phyloP scores from a whole-genome alignment of 2,113 vertebrate genomes.

The Asarcornis scutulata region DNA sequence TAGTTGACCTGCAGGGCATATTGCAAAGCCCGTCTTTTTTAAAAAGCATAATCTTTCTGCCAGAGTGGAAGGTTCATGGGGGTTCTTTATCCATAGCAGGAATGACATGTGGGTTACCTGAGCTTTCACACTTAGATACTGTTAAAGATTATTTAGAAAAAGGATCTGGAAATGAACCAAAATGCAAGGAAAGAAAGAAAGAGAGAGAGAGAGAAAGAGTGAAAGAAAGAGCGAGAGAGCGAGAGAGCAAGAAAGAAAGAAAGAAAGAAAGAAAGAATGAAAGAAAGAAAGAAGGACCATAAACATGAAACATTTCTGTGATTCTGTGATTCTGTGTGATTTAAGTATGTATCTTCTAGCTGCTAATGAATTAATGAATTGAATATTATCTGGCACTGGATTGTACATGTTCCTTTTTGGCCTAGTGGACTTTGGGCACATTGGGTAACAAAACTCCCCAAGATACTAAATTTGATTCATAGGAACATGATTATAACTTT shows the following conservation, averaged over 20 bases:
- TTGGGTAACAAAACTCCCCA: background rate
- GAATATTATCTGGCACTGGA: background rate
- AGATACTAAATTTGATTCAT: conserved; percentile 50
- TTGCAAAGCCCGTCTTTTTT: background rate
- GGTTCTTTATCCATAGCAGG: background rate
- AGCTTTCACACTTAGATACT: background rate
- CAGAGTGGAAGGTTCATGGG: background rate
- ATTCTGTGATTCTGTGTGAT: no score
- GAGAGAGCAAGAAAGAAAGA: no score
- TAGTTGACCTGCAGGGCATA: background rate
- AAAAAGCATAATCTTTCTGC: background rate
- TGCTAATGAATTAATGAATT: background rate
- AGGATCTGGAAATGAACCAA: background rate
- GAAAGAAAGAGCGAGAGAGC: no score
- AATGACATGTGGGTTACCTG: background rate
- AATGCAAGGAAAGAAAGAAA: background rate
- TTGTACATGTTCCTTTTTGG: background rate
- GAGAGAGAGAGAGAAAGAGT: background rate
- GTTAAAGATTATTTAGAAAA: background rate
- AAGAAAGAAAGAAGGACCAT: no score
- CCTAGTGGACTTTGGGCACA: background rate
- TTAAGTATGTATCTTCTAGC: background rate
- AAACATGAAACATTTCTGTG: no score
- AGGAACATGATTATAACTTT: background rate
- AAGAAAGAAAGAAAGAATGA: no score